phyloP scores from a whole-genome alignment of 2,888 invertebrate genomes.

The Torymus tubicola region DNA sequence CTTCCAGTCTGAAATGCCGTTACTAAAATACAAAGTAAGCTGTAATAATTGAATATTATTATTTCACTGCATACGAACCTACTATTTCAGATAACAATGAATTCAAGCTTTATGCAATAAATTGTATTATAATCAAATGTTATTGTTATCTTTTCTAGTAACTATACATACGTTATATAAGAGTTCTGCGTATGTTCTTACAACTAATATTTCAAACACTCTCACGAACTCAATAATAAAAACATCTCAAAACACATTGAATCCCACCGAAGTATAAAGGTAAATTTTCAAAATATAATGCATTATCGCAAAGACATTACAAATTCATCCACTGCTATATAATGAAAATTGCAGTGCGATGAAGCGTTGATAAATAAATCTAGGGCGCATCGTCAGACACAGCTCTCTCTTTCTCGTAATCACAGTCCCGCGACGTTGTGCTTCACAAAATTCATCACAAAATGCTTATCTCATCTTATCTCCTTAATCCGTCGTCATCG shows the following conservation, averaged over 20 bases:
- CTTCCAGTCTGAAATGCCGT: neutral
- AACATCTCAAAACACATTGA: no score
- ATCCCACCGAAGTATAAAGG: no score
- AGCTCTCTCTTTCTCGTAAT: neutral
- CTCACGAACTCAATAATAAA: no score
- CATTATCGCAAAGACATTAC: no score
- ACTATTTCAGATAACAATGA: constrained; percentile 4
- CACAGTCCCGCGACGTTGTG: neutral
- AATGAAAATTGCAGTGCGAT: no score
- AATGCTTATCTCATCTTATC: constrained; percentile 30
- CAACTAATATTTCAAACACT: no score
- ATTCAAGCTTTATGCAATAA: constrained; percentile 3
- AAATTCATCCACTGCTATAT: no score
- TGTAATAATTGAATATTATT: constrained; percentile 24
- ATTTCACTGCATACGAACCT: neutral
- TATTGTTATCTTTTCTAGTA: neutral
- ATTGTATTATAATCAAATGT: constrained; percentile 16
- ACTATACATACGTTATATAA: no score
- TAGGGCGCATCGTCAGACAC: neutral
- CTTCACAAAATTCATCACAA: constrained; percentile 18
- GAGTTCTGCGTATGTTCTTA: no score
- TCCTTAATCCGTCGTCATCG: constrained; percentile 14
- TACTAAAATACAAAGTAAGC: constrained; percentile 32
- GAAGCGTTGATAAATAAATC: neutral
- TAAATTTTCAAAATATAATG: no score